phyloP scores from a whole-genome alignment of 2,888 invertebrate species.

The Pristionchus arcanus region DNA sequence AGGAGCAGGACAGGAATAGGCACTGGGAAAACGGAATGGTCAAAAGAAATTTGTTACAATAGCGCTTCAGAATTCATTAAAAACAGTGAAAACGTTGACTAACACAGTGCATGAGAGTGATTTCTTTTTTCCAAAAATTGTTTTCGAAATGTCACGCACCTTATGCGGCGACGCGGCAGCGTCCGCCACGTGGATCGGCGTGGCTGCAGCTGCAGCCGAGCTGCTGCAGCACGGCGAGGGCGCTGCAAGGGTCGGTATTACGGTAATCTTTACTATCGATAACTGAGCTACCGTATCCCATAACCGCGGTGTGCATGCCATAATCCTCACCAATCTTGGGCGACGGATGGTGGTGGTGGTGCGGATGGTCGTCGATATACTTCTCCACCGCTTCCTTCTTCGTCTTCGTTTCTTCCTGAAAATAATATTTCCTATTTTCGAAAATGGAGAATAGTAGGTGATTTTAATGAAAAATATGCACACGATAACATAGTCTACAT shows the following conservation, averaged over 20 bases:
- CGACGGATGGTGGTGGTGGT: background rate
- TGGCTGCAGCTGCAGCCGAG: background rate
- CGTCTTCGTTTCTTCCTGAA: background rate
- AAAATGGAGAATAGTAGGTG: too few relatives aligned
- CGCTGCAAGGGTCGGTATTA: background rate
- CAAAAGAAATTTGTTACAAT: too few relatives aligned
- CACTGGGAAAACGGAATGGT: too few relatives aligned
- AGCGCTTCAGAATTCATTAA: too few relatives aligned
- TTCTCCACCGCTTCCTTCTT: conserved; percentile 30
- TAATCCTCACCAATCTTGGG: conserved; percentile 22
- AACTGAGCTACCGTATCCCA: background rate
- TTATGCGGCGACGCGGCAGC: background rate
- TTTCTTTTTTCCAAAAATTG: too few relatives aligned
- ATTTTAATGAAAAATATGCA: too few relatives aligned
- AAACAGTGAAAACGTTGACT: too few relatives aligned
- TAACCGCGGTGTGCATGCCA: too few relatives aligned
- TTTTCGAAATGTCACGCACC: background rate
- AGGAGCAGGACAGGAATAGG: background rate
- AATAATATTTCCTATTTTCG: too few relatives aligned
- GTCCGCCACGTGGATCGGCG: background rate
- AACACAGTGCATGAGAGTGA: too few relatives aligned
- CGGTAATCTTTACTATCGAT: background rate
- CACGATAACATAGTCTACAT: too few relatives aligned
- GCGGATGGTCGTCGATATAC: background rate
- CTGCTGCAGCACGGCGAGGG: conserved; percentile 18